Percentiles rank a stretch among this genome's conserved stretches.
Conservation (phyloP, 2,113 vertebrate genomes). For the Toxostoma redivivum region DNA sequence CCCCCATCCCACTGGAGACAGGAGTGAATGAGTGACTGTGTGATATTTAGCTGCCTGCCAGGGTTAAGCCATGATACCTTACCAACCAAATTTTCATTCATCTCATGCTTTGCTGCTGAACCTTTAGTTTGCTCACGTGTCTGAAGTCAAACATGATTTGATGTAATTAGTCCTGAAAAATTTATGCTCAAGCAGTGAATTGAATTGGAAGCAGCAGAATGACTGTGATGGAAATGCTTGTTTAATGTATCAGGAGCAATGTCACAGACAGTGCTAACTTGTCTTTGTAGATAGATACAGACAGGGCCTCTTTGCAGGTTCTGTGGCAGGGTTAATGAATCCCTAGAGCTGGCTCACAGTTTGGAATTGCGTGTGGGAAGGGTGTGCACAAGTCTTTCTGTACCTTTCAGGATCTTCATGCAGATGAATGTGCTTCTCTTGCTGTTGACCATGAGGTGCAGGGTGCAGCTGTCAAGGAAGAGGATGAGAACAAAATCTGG, state of each 20-base stretch:
- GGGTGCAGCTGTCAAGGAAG: not conserved
- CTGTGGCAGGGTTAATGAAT: not conserved
- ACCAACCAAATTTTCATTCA: conserved; percentile 2
- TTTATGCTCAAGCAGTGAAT: not conserved
- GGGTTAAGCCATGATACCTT: not conserved
- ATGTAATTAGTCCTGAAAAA: conserved; percentile 40
- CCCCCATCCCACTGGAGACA: not conserved
- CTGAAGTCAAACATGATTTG: not conserved
- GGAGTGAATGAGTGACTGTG: not conserved
- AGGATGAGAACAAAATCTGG: not conserved
- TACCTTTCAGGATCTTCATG: not conserved
- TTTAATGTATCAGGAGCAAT: not conserved
- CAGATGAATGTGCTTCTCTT: not conserved
- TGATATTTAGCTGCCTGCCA: not conserved
- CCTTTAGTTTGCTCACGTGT: not conserved
- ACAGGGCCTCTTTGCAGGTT: not conserved
- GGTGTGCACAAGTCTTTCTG: not conserved
- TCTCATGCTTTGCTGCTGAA: not conserved
- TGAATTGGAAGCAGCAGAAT: not conserved
- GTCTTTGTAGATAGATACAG: not conserved
- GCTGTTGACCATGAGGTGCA: not conserved
- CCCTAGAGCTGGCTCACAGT: not conserved
- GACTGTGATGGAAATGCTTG: not conserved
- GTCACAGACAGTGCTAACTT: not conserved
- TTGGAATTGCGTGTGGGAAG: not conserved